Percentiles rank a stretch among this genome's conserved stretches.
Evolutionary conservation across 2,113 vertebrate species (phyloP).

Genomic region (Thalassoma bifasciatum): DNA sequence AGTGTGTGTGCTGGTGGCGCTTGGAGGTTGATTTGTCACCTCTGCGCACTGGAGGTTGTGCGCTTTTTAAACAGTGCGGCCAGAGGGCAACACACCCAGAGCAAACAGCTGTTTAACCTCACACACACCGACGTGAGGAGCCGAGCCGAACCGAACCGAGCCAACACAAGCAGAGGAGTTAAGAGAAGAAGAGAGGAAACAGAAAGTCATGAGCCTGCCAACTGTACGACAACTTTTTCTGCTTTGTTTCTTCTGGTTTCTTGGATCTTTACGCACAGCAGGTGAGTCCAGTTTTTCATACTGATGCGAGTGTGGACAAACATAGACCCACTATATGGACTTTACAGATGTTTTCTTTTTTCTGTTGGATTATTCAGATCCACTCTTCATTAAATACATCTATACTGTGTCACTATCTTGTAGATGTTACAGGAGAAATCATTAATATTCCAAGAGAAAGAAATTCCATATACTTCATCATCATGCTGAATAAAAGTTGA

Average conservation of each 20-base stretch:
- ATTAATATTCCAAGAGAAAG: too few species aligned
- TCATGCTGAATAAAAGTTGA: too few species aligned
- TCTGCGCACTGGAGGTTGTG: conserved; percentile 25
- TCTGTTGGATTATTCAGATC: too few species aligned
- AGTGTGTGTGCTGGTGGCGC: conserved; percentile 19
- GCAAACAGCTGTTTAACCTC: not conserved
- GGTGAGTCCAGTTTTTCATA: conserved; percentile 33
- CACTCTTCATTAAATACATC: too few species aligned
- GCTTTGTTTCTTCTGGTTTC: conserved; percentile 48
- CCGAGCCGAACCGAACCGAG: not conserved
- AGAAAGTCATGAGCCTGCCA: conserved; percentile 49
- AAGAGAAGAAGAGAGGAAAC: not conserved
- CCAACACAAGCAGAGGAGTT: not conserved
- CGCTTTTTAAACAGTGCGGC: conserved; percentile 53
- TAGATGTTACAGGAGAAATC: too few species aligned
- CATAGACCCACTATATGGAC: too few species aligned
- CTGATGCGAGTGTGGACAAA: too few species aligned
- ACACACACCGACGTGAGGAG: not conserved
- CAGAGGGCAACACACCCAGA: conserved; percentile 3
- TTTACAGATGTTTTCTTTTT: too few species aligned
- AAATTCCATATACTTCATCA: too few species aligned
- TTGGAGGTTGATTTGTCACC: conserved; percentile 67
- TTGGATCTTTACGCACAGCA: conserved; percentile 60
- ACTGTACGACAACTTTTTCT: conserved; percentile 60
- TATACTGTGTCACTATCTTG: too few species aligned